Evolutionary conservation across 2,797 vertebrate genomes (phyloP).

Genomic region (Triplophysa yarkandensis): DNA sequence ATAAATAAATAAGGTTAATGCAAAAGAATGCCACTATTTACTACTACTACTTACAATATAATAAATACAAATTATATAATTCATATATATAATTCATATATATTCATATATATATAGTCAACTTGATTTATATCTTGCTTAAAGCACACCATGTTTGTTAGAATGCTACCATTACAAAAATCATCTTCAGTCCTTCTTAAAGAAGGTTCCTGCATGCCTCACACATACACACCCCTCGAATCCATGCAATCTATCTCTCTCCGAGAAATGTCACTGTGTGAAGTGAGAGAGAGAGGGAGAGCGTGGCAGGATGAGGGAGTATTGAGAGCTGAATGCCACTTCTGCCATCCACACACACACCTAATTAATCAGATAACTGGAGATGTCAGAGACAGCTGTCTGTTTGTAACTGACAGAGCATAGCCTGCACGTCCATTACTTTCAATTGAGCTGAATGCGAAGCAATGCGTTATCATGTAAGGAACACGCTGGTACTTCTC

Average conservation of each 20-base stretch:
- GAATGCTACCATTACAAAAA: constrained; percentile 4
- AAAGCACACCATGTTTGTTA: constrained; percentile 1
- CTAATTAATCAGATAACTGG: constrained; percentile 59
- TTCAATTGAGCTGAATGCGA: constrained; percentile 47
- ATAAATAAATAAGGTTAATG: no score
- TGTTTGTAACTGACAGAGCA: constrained; percentile 55
- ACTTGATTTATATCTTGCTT: background rate
- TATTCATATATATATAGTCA: no score
- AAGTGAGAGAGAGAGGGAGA: background rate
- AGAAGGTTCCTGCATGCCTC: constrained; percentile 53
- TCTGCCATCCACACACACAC: constrained; percentile 17
- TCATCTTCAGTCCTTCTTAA: constrained; percentile 16
- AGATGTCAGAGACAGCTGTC: constrained; percentile 53
- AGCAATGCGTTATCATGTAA: constrained; percentile 43
- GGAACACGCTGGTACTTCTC: constrained; percentile 36
- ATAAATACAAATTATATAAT: no score
- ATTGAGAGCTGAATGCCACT: constrained; percentile 53
- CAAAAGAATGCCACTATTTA: no score
- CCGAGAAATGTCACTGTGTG: constrained; percentile 51
- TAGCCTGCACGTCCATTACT: constrained; percentile 53
- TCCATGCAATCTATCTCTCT: constrained; percentile 60
- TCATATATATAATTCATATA: no score
- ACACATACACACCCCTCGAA: constrained; percentile 61
- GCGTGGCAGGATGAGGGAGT: background rate
- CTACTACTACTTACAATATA: no score